Evolutionary conservation across 2,113 vertebrate species (phyloP).

Genomic region (Cebidichthys violaceus): DNA sequence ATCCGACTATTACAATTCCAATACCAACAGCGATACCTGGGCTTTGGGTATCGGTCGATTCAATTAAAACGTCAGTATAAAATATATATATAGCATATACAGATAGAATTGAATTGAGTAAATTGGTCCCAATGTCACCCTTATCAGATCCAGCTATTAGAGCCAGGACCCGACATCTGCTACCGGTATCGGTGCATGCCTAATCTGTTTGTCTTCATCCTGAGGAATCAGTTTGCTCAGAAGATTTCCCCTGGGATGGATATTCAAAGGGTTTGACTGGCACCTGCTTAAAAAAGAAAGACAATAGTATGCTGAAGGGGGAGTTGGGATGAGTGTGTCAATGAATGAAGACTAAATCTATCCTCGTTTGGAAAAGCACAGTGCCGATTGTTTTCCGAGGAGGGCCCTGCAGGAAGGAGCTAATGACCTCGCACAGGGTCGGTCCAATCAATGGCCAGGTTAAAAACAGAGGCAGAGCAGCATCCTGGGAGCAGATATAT

Average conservation of each 20-base stretch:
- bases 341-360: conserved; percentile 65
- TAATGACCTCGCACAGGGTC: conserved; percentile 49
- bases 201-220: conserved; percentile 4
- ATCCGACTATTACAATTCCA: neutral
- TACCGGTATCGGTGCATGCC: neutral
- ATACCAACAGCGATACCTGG: neutral
- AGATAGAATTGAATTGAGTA: neutral
- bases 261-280: conserved; percentile 13
- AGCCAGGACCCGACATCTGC: neutral
- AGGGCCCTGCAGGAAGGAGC: conserved; percentile 43
- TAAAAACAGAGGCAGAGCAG: conserved; percentile 43
- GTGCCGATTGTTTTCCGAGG: conserved; percentile 48
- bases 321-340: conserved; percentile 10
- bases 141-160: neutral
- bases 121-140: neutral
- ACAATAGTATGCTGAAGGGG: conserved; percentile 12
- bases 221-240: conserved; percentile 31
- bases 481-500: conserved; percentile 41
- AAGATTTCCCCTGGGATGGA: conserved; percentile 51
- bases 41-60: no score
- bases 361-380: conserved; percentile 52
- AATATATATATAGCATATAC: neutral
- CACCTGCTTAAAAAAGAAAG: conserved; percentile 51
- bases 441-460: conserved; percentile 53
- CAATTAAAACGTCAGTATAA: neutral